Conservation (phyloP, 1,140 invertebrate genomes). For the Scaptodrosophila lebanonensis region DNA sequence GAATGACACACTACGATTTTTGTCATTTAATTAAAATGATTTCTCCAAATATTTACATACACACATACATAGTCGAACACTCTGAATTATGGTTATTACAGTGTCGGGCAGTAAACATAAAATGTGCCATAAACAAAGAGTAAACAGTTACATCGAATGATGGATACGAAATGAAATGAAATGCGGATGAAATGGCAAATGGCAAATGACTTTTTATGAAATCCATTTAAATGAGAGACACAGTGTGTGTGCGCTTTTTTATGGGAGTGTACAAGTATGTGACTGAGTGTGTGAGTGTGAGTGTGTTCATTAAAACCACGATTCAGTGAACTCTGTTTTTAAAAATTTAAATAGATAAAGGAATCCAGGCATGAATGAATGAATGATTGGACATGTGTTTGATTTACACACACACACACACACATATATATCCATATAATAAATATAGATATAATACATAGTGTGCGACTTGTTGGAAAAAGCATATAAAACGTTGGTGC, state of each 20-base stretch:
- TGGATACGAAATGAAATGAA: constrained; percentile 29
- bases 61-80: constrained; percentile 20
- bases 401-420: too few species aligned
- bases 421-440: constrained; percentile 33
- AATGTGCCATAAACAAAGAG: constrained; percentile 52
- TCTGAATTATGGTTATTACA: constrained; percentile 29
- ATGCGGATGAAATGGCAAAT: constrained; percentile 18
- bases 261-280: too few species aligned
- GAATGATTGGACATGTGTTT: constrained; percentile 54
- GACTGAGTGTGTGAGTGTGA: too few species aligned
- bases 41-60: too few species aligned
- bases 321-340: constrained; percentile 45
- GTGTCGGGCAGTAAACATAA: constrained; percentile 22
- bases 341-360: constrained; percentile 33
- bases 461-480: background rate
- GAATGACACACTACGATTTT: too few species aligned
- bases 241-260: too few species aligned
- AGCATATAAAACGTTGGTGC: too few species aligned
- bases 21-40: too few species aligned
- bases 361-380: constrained; percentile 30
- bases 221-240: constrained; percentile 25
- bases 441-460: constrained; percentile 30
- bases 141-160: constrained; percentile 5
- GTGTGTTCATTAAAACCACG: constrained; percentile 14
- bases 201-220: constrained; percentile 6